Evolutionary conservation across 2,797 vertebrate genomes (phyloP), one percentile per base, ranked within the genome.

Genomic region (Lepidocolaptes lacrymiger): DNA sequence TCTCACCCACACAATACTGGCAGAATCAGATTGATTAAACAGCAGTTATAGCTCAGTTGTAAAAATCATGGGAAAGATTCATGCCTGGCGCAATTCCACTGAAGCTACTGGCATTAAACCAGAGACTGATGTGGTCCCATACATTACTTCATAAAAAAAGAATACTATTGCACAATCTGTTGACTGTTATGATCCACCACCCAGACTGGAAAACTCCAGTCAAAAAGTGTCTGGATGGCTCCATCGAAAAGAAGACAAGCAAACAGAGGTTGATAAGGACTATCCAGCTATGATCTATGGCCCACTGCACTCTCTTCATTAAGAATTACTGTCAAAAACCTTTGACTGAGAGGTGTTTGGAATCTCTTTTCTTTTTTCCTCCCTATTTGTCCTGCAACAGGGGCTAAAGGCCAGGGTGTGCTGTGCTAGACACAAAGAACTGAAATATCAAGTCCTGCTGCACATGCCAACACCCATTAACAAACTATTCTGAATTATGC

Each of bases 1-100:
- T 87, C 64, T 85, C 43, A 20, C 24, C 52, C 84, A 91, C 37
- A 14, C 43, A 61, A 30, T 11, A 44, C 39, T 59, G 26, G 55
- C 18, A 89, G 36, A 87, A 68, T 71, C 56, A 62, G 59, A 95
- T 12, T 8, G 44, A 87, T 41, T 69, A 39, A 92, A 77, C 52
- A 80, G 77, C 63, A 92, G 72, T 77, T 82, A 63, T 11, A 83
- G 72, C 36, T 85, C 64, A 54, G 26, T 39, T 64, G 62, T 48
- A 66, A 94, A 95, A 95, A 91, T 75, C 91, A 92, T 48, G 54
- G 69, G 91, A 89, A 95, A 93, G 82, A 86, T 85, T 92, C 75
- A 83, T n/a, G 43, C 24, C 52, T 85, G 36, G 64, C 75, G 43
- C 55, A 95, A 91, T 54, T 80, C 84, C 75, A 93, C 32, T 58